Conservation (phyloP, 2,888 invertebrate genomes). For the Aspidiotus destructor region DNA sequence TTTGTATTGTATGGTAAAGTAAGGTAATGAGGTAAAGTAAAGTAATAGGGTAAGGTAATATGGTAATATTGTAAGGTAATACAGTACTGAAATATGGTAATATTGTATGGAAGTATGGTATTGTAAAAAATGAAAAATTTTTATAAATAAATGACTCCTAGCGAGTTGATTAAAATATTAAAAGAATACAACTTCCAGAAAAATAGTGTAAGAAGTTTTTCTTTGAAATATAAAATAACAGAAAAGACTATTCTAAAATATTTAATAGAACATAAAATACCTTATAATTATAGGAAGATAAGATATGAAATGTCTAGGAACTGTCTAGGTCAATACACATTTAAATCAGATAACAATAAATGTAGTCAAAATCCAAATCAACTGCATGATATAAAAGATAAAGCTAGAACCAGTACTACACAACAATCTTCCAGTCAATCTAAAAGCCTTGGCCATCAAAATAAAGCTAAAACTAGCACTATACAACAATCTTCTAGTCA, state of each 20-base stretch:
- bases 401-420: conserved; percentile 4
- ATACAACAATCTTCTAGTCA: too few relatives aligned
- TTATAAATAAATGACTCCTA: conserved; percentile 10
- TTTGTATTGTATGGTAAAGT: conserved; percentile 9
- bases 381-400: conserved; percentile 10
- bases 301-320: background rate
- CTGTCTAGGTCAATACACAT: background rate
- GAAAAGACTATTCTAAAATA: background rate
- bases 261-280: background rate
- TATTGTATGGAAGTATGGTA: conserved; percentile 8
- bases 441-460: conserved; percentile 5
- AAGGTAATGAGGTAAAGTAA: too few relatives aligned
- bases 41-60: conserved; percentile 15
- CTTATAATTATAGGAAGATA: background rate
- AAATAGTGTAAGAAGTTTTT: conserved; percentile 15
- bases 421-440: conserved; percentile 12
- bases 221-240: too few relatives aligned
- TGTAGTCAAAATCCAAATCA: conserved; percentile 12
- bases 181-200: conserved; percentile 9
- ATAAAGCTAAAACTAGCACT: too few relatives aligned
- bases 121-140: conserved; percentile 1
- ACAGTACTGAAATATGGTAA: background rate
- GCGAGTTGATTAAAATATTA: conserved; percentile 15
- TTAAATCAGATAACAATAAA: conserved; percentile 6
- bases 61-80: conserved; percentile 6